phyloP scores from a whole-genome alignment of 2,113 vertebrate species.

The Cheirogaleus medius region DNA sequence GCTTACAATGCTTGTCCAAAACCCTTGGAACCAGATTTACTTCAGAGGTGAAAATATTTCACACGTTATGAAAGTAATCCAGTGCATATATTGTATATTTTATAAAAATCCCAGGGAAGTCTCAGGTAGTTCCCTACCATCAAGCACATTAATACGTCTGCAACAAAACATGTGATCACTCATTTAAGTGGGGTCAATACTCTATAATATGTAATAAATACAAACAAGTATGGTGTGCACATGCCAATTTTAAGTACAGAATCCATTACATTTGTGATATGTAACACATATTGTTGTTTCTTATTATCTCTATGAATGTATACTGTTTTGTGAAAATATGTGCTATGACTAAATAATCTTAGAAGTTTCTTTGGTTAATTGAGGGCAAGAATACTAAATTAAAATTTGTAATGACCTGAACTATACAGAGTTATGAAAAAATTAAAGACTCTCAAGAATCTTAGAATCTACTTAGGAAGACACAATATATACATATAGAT shows the following conservation, averaged over 20 bases:
- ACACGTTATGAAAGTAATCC: not conserved
- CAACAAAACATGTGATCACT: not conserved
- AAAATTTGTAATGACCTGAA: not conserved
- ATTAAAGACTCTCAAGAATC: not conserved
- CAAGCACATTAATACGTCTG: not conserved
- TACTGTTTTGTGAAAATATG: not conserved
- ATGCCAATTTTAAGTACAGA: not conserved
- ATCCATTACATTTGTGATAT: not conserved
- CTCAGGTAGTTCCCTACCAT: not conserved
- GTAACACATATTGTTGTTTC: not conserved
- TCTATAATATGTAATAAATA: not conserved
- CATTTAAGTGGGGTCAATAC: not conserved
- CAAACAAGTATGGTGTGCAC: not conserved
- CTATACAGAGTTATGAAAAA: not conserved
- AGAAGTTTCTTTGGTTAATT: not conserved
- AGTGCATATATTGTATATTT: not conserved
- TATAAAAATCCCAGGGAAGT: not conserved
- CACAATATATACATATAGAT: not conserved
- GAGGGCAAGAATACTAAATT: not conserved
- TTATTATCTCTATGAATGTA: not conserved
- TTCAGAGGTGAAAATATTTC: not conserved
- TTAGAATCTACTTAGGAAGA: not conserved
- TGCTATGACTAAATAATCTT: not conserved
- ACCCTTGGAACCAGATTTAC: not conserved
- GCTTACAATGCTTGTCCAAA: not conserved